Base-by-base conservation (phyloP, 1,140 invertebrate genomes). In the Drosophila suzukii region DNA sequence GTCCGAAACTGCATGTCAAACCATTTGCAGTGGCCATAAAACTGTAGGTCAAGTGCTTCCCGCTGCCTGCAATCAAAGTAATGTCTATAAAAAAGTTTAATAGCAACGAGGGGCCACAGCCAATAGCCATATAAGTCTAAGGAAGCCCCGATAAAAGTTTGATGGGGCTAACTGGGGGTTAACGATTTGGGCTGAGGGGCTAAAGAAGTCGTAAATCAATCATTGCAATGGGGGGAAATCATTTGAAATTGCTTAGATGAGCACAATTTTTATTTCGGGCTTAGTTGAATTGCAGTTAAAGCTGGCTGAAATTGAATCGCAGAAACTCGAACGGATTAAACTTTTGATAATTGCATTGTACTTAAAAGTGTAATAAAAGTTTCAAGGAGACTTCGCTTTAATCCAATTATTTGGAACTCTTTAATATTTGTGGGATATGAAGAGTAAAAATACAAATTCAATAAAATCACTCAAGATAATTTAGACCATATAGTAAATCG, bases 1-100 rank as follows among this genome's bases (percentile, higher is more conserved):
- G 39, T 54, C 60, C 12, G 27, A 49, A 75, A 81, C 70, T 82
- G 83, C 82, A 88, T 88, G 78, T 88, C 83, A 85, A 85, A 78
- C 68, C 38, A 57, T 57, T 20, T 30, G 34, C 78, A 81, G 60
- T 81, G 82, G 60, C 78, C 30, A 71, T 81, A 76, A 85, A 85
- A 86, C 82, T 81, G 74, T 70, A 54, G 60, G 55, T 71, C 84
- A 85, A 85, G 74, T 78, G 60, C 44, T 70, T 34, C 32, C 32
- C 60, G 51, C 73, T 78, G 27, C 10, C 17, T 38, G 67, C 65
- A 71, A 71, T 71, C 83, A 85, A 82, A 68, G 63, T 62, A 70
- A 86, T 70, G 58, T 46, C 60, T 41, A 78, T 81, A 78, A 86
- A 84, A 65, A 66, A 41, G 67, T 68, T 76, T 86, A 71, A 86